Evolutionary conservation across 2,797 vertebrate species (phyloP).

Genomic region (Poeciliopsis infans): DNA sequence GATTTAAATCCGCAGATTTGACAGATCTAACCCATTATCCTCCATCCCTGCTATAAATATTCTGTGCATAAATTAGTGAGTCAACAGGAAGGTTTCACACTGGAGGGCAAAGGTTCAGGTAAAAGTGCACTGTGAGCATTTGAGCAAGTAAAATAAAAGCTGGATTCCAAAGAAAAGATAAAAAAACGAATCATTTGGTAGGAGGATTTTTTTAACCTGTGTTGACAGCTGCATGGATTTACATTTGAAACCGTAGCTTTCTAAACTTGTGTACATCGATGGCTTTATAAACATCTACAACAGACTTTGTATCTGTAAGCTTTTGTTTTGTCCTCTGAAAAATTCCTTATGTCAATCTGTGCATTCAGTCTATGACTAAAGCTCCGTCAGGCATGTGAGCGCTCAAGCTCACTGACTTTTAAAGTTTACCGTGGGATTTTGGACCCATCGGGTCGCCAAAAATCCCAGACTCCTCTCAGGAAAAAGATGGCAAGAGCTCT

Average conservation of each 20-base stretch:
- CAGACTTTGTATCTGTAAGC: not conserved
- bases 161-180: not conserved
- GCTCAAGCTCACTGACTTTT: constrained; percentile 12
- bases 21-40: not conserved
- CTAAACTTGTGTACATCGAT: not conserved
- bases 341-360: not conserved
- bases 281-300: not conserved
- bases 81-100: not conserved
- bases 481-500: not conserved
- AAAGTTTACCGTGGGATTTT: not conserved
- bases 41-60: constrained; percentile 1
- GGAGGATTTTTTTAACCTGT: not conserved
- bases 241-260: not conserved
- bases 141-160: not conserved
- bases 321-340: not conserved
- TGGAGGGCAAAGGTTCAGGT: constrained; percentile 1
- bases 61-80: constrained; percentile 1
- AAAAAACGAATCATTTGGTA: not conserved
- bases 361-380: not conserved
- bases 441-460: not conserved
- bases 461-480: not conserved
- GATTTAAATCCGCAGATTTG: not conserved
- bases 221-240: not conserved
- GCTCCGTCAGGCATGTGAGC: not conserved
- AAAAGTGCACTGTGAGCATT: not conserved